A percentile compares a stretch with the other conserved stretches of the same genome.
These are phyloP conservation scores for Lophius piscatorius DNA, from an alignment of 2,113 vertebrate genomes.

Conservation along the genomic window DNA sequence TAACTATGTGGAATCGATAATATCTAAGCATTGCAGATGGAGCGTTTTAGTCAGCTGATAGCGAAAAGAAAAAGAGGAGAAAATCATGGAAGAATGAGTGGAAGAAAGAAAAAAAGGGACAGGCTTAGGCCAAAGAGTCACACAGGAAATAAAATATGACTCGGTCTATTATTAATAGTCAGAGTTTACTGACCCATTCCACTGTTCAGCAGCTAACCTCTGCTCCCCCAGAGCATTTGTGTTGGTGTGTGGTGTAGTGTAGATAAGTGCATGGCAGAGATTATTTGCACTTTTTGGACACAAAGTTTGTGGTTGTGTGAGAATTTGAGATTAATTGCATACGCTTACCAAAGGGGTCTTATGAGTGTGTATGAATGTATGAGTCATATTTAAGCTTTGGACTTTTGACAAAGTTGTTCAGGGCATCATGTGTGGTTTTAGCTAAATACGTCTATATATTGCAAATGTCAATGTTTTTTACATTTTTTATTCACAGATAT, in stretches of 20 bases:
- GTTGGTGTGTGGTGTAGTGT: constrained; percentile 18
- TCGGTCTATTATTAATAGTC: constrained; percentile 64
- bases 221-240: constrained; percentile 15
- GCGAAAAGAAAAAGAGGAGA: constrained; percentile 6
- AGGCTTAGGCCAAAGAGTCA: constrained; percentile 51
- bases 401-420: too few species aligned
- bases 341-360: too few species aligned
- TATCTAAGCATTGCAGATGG: not conserved
- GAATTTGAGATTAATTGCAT: too few species aligned
- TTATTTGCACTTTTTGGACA: not conserved
- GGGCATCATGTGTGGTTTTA: too few species aligned
- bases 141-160: constrained; percentile 63
- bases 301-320: constrained; percentile 8
- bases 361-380: too few species aligned
- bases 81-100: too few species aligned
- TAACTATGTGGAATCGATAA: not conserved
- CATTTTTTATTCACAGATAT: too few species aligned
- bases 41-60: not conserved
- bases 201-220: constrained; percentile 51
- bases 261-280: not conserved
- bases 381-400: too few species aligned
- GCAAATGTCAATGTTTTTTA: too few species aligned
- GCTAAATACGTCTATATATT: too few species aligned
- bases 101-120: constrained; percentile 32
- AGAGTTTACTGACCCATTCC: constrained; percentile 58